phyloP scores from a whole-genome alignment of 2,888 invertebrate species.

The Leptopilina drosophilae region DNA sequence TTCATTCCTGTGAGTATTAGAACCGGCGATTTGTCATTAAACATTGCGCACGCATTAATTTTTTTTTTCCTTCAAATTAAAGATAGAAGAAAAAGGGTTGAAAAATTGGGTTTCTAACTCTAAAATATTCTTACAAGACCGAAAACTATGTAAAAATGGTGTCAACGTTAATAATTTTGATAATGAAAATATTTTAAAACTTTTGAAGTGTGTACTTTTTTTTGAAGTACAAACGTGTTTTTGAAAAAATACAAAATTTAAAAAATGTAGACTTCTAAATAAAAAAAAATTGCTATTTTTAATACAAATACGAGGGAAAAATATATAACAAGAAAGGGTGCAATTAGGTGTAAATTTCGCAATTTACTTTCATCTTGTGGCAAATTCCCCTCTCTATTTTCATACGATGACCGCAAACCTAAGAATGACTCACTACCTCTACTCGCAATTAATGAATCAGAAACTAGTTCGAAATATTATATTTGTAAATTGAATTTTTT shows the following conservation, averaged over 20 bases:
- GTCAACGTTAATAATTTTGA: too few relatives aligned
- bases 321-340: neutral
- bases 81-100: constrained; percentile 2
- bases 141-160: neutral
- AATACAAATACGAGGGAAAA: neutral
- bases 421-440: constrained; percentile 29
- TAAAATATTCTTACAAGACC: neutral
- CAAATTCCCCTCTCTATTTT: constrained; percentile 16
- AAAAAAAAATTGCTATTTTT: neutral
- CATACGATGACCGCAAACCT: constrained; percentile 24
- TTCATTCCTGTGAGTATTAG: neutral
- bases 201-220: too few relatives aligned
- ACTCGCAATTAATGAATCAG: constrained; percentile 27
- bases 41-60: constrained; percentile 27
- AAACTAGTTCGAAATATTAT: constrained; percentile 6
- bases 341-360: constrained; percentile 4
- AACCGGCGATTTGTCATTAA: constrained; percentile 57
- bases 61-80: neutral
- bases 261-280: neutral
- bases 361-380: constrained; percentile 35
- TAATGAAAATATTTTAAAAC: too few relatives aligned
- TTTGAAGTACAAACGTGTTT: too few relatives aligned
- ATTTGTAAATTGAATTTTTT: constrained; percentile 21
- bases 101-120: neutral
- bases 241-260: neutral